Base-by-base conservation (phyloP, 2,888 invertebrate genomes). In the Perdita meconis region DNA sequence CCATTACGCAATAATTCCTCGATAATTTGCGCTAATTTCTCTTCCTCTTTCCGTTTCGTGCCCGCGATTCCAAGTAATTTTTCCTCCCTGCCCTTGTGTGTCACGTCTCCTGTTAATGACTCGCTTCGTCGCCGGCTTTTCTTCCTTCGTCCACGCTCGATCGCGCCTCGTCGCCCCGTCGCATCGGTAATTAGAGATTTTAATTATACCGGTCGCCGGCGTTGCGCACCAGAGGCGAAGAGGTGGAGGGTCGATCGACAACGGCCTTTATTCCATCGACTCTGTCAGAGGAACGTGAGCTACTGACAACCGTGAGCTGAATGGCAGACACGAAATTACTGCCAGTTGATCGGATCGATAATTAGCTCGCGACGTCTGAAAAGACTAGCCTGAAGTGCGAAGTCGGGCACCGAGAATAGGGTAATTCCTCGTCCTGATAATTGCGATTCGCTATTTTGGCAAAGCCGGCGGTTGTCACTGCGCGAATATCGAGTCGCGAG, bases 311-410 rank as follows among this genome's bases (percentile, higher is more conserved):
- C 22, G 47, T 6, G 30, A 30, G 22, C 0, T 47, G 47, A 47
- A 47, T 47, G 47, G 22, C 22, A 47, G 47, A 2, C 22, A 22
- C 26, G 74, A 65, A 34, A 51, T 47, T 53, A 59, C 60, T 67
- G 69, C 30, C 56, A 70, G 63, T 59, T 65, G 80, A 71, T 75
- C 68, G 64, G 61, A 61, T 60, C 70, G 65, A 81, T 83, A 83
- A 83, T 83, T 83, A 83, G 72, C 69, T 72, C 69, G 67, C 69
- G 72, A 81, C 66, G 53, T 50, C 50, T 69, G 66, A 66, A 57
- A 68, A 63, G 22, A 59, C 60, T 69, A 67, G 64, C 47, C 50
- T 55, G 30, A 40, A 42, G 47, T 47, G 19, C 36, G 42, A 50
- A 34, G 38, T 22, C 2, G 26, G 16, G n/a, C 42, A 57, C 19